Percentiles rank a stretch among this genome's conserved stretches.
Evolutionary conservation across 2,113 vertebrate genomes (phyloP).

Genomic region (Panthera leo): DNA sequence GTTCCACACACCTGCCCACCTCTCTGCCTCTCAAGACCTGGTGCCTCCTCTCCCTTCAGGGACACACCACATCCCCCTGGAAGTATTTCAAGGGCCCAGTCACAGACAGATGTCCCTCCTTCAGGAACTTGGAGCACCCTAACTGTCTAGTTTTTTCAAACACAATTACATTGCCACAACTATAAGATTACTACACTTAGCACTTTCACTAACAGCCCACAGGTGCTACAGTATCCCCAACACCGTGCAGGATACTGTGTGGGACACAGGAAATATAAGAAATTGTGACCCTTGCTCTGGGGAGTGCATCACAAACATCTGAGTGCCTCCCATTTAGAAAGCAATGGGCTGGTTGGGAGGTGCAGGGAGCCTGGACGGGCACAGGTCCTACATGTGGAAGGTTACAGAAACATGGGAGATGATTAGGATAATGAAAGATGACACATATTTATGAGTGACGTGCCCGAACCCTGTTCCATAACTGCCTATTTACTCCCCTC

Average conservation of each 20-base stretch:
- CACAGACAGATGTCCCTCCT: neutral
- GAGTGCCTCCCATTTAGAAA: neutral
- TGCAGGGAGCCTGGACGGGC: neutral
- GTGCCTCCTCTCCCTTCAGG: neutral
- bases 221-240: neutral
- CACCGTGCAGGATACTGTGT: fast-evolving
- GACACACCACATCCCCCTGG: neutral
- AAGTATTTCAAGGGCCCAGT: neutral
- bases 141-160: neutral
- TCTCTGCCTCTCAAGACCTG: too few species aligned
- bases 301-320: neutral
- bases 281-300: neutral
- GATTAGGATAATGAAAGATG: neutral
- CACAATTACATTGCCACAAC: neutral
- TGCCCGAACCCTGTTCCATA: neutral
- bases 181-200: too few species aligned
- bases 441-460: neutral
- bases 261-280: neutral
- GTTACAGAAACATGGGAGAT: neutral
- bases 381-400: neutral
- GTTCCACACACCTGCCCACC: neutral
- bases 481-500: neutral
- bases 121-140: too few species aligned
- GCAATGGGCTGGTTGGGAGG: neutral
- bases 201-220: neutral